phyloP scores from a whole-genome alignment of 2,888 invertebrate genomes.

The Parnassius mnemosyne region DNA sequence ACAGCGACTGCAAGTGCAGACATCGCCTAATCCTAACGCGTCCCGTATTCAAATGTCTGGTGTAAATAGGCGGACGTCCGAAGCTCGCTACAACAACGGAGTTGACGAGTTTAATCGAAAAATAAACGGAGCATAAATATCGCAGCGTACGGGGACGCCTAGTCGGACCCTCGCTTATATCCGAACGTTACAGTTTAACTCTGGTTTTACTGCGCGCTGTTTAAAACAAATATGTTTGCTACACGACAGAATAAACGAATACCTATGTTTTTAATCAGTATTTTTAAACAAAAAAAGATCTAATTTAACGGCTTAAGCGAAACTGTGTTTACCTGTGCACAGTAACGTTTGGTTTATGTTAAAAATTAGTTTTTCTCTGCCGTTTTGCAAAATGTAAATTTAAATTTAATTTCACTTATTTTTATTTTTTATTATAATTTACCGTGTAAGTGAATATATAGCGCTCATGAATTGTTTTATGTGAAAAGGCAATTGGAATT shows the following conservation, averaged over 20 bases:
- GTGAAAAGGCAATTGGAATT: conserved; percentile 13
- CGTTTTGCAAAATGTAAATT: neutral
- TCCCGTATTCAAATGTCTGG: conserved; percentile 46
- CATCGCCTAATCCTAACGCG: conserved; percentile 30
- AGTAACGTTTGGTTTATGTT: conserved; percentile 3
- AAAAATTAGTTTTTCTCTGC: conserved; percentile 7
- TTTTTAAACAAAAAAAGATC: conserved; percentile 15
- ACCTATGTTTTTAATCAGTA: conserved; percentile 1
- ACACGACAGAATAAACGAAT: conserved; percentile 10
- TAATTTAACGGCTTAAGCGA: conserved; percentile 6
- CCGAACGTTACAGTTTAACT: conserved; percentile 5
- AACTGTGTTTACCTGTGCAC: neutral
- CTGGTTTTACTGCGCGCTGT: conserved; percentile 2
- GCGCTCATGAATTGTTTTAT: conserved; percentile 6
- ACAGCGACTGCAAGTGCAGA: conserved; percentile 17
- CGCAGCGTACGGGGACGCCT: conserved; percentile 21
- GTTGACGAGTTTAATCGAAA: conserved; percentile 43
- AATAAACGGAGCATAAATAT: conserved; percentile 38
- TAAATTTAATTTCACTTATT: neutral
- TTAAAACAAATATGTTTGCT: conserved; percentile 19
- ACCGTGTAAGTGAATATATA: too few relatives aligned
- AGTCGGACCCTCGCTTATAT: conserved; percentile 8
- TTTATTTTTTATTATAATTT: too few relatives aligned
- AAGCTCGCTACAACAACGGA: conserved; percentile 39
- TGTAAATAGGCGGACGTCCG: conserved; percentile 47